A percentile compares a stretch with the other conserved stretches of the same genome.
Conservation (phyloP, 2,113 vertebrate species). For the Ophiodon elongatus region DNA sequence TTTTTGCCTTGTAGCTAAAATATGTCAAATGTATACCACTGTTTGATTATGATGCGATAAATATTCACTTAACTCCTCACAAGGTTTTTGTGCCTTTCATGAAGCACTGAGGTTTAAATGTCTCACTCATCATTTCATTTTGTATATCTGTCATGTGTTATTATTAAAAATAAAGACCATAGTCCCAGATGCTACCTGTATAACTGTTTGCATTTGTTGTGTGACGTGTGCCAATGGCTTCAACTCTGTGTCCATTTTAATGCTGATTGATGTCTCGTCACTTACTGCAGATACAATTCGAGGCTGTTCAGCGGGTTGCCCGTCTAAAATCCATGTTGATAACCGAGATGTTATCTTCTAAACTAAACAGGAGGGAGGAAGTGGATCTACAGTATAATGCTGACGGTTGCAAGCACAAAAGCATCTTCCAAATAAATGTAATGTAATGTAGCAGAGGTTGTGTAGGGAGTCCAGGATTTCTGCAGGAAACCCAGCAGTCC, state of each 20-base stretch:
- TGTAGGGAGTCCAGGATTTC: not conserved
- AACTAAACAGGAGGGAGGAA: not conserved
- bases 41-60: not conserved
- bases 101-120: not conserved
- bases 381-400: not conserved
- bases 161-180: not conserved
- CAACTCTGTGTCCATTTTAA: not conserved
- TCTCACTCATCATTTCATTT: not conserved
- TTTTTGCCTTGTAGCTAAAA: not conserved
- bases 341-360: not conserved
- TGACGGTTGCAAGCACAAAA: not conserved
- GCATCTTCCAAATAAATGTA: slow-evolving; percentile 7
- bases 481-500: not conserved
- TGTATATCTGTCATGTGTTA: not conserved
- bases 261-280: not conserved
- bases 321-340: not conserved
- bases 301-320: not conserved
- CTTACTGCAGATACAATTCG: not conserved
- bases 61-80: not conserved
- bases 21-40: not conserved
- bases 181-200: not conserved
- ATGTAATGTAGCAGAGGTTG: not conserved
- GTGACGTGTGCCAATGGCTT: not conserved
- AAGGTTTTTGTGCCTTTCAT: not conserved
- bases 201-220: not conserved